A percentile compares a stretch with the other conserved stretches of the same genome.
Conservation (phyloP, 2,888 invertebrate genomes). For the Pteria penguin region DNA sequence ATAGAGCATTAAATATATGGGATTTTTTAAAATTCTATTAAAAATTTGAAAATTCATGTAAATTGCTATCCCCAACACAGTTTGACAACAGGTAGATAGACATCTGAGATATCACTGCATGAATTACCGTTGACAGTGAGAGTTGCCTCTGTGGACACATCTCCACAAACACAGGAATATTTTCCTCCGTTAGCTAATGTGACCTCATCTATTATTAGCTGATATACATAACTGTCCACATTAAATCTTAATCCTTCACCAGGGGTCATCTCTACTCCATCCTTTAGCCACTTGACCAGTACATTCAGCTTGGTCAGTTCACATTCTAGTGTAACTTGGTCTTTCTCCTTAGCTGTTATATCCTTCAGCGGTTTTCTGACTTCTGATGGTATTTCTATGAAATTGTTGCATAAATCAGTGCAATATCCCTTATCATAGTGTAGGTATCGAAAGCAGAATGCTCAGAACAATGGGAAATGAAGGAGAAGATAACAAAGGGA, state of each 20-base stretch:
- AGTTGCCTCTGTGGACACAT: constrained; percentile 69
- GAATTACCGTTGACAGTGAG: constrained; percentile 73
- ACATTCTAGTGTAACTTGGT: constrained; percentile 89
- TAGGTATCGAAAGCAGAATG: too few relatives aligned
- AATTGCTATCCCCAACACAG: too few relatives aligned
- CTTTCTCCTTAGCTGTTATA: constrained; percentile 59
- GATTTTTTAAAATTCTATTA: too few relatives aligned
- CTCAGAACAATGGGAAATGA: too few relatives aligned
- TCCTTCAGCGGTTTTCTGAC: constrained; percentile 59
- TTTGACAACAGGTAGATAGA: too few relatives aligned
- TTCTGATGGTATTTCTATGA: constrained; percentile 58
- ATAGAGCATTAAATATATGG: too few relatives aligned
- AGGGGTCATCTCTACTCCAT: constrained; percentile 88
- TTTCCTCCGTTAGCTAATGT: constrained; percentile 71
- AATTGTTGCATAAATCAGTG: too few relatives aligned
- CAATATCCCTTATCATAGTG: too few relatives aligned
- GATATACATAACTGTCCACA: constrained; percentile 84
- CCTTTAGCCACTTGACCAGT: constrained; percentile 92
- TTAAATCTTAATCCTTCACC: constrained; percentile 90
- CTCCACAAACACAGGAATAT: constrained; percentile 70
- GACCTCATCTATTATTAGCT: constrained; percentile 68
- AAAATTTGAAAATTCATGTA: too few relatives aligned
- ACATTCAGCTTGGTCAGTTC: constrained; percentile 97
- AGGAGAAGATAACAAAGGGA: too few relatives aligned
- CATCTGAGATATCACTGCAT: too few relatives aligned